Evolutionary conservation across 2,888 invertebrate genomes (phyloP).

Genomic region (Coronaproctus castanopsis): DNA sequence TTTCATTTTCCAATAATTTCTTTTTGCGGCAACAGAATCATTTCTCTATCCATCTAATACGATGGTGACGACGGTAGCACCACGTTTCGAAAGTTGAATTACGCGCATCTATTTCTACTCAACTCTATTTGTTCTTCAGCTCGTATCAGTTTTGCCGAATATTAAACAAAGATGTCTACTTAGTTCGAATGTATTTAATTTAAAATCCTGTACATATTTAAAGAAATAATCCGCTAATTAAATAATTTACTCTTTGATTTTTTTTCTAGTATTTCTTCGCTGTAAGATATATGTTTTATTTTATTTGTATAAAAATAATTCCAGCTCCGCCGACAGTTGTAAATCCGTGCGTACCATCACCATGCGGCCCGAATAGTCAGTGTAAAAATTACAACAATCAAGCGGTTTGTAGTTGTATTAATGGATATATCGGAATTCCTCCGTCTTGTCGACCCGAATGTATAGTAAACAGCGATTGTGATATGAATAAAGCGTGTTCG

Average conservation of each 20-base stretch:
- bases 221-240: too few species aligned
- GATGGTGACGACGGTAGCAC: too few species aligned
- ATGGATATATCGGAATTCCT: slow-evolving; percentile 34
- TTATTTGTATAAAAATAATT: neutral
- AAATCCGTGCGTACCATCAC: slow-evolving; percentile 32
- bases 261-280: neutral
- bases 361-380: slow-evolving; percentile 32
- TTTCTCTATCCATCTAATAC: too few species aligned
- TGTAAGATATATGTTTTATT: neutral
- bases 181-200: too few species aligned
- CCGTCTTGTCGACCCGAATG: slow-evolving; percentile 39
- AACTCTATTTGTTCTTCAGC: too few species aligned
- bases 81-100: too few species aligned
- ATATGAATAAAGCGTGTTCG: slow-evolving; percentile 33
- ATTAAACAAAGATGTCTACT: too few species aligned
- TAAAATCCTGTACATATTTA: too few species aligned
- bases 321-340: slow-evolving; percentile 33
- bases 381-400: slow-evolving; percentile 31
- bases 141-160: too few species aligned
- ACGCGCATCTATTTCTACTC: too few species aligned
- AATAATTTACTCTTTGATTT: neutral
- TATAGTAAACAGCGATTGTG: slow-evolving; percentile 34
- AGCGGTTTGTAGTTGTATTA: slow-evolving; percentile 32
- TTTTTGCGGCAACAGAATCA: too few species aligned
- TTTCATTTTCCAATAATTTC: too few species aligned